Percentiles rank a stretch among this genome's conserved stretches.
These are phyloP conservation scores for Crax fasciolata DNA, from an alignment of 2,797 vertebrate genomes.

Conservation along the genomic window DNA sequence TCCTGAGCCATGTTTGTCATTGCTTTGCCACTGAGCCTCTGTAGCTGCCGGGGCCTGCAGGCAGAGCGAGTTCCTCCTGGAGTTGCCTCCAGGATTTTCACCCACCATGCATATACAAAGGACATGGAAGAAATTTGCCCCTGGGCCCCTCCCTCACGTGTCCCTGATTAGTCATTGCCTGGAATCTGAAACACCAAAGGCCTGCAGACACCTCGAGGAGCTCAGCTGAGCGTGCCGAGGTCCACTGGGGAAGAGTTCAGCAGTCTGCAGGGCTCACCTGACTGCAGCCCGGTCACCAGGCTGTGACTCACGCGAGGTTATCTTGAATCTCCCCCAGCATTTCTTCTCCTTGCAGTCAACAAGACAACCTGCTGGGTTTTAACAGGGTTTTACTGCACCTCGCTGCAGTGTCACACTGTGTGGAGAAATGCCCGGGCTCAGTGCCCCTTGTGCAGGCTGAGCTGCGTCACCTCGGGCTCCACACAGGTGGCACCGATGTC, in stretches of 20 bases:
- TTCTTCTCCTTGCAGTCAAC: conserved; percentile 35
- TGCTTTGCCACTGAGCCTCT: not conserved
- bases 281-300: conserved; percentile 37
- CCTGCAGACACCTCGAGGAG: not conserved
- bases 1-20: not conserved
- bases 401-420: conserved; percentile 5
- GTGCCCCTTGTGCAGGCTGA: not conserved
- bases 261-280: conserved; percentile 41
- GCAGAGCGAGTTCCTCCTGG: not conserved
- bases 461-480: not conserved
- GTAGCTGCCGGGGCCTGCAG: not conserved
- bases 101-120: not conserved
- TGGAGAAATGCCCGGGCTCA: not conserved
- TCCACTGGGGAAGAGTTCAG: conserved; percentile 15
- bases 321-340: conserved; percentile 59
- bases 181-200: conserved; percentile 20
- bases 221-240: not conserved
- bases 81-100: not conserved
- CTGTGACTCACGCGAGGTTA: conserved; percentile 58
- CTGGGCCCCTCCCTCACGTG: not conserved
- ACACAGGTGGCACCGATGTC: accelerated
- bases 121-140: not conserved
- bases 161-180: conserved; percentile 9
- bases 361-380: conserved; percentile 41
- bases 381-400: not conserved